Evolutionary conservation across 2,113 vertebrate species (phyloP).

Genomic region (Gobiocypris rarus): DNA sequence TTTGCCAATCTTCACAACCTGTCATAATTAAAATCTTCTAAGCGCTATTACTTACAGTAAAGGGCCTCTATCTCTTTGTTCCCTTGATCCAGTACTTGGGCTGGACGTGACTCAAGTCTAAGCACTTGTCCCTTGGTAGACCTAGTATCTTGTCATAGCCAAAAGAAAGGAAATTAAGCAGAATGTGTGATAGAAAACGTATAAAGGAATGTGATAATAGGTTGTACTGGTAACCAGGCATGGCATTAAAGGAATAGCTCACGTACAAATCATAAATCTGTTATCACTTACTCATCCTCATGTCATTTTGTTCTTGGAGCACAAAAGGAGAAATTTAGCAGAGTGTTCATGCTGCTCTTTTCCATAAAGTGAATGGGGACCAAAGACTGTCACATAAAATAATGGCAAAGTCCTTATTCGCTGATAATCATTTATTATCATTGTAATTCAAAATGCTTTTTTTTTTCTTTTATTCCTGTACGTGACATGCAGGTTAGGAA

Average conservation of each 20-base stretch:
- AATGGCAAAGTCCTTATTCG: no score
- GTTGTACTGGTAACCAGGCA: neutral
- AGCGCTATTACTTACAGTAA: slow-evolving; percentile 20
- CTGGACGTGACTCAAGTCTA: neutral
- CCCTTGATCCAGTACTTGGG: slow-evolving; percentile 6
- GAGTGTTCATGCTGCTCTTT: neutral
- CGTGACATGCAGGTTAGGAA: no score
- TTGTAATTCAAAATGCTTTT: neutral
- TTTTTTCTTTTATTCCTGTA: neutral
- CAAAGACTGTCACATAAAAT: neutral
- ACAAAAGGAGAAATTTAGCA: neutral
- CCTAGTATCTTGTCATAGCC: neutral
- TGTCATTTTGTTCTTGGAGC: neutral
- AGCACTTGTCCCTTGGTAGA: neutral
- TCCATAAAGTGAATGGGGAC: neutral
- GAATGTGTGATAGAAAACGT: neutral
- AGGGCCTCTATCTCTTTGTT: slow-evolving; percentile 12
- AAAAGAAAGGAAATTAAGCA: neutral
- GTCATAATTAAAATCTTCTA: slow-evolving; percentile 38
- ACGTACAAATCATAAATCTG: neutral
- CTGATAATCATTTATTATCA: no score
- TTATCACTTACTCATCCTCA: neutral
- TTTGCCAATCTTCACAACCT: neutral
- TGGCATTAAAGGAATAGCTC: neutral
- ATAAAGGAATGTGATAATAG: neutral